These are phyloP conservation scores for Hozukius guyotensis DNA, from an alignment of 2,797 vertebrate genomes.

Conservation along the genomic window DNA sequence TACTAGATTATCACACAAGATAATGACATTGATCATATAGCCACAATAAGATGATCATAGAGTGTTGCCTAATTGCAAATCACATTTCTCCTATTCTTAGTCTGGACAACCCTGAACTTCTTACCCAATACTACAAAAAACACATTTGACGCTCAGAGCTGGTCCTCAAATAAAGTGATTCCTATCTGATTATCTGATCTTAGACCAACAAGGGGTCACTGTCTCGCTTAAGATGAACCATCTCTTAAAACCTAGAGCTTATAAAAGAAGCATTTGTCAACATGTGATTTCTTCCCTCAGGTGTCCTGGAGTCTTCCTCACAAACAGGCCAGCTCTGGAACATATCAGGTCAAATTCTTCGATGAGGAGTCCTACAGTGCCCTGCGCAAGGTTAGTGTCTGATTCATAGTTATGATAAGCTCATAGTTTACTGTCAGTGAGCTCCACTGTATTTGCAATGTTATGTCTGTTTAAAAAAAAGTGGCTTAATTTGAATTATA, in stretches of 20 bases:
- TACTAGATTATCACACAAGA: too few species aligned
- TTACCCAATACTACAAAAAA: not conserved
- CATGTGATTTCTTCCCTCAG: slow-evolving; percentile 64
- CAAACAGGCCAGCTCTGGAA: slow-evolving; percentile 90
- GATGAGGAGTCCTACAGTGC: slow-evolving; percentile 94
- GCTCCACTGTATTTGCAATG: not conserved
- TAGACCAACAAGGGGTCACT: not conserved
- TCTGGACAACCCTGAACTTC: not conserved
- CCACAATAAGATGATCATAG: too few species aligned
- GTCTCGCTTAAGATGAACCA: not conserved
- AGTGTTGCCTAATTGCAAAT: not conserved
- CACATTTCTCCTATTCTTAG: not conserved
- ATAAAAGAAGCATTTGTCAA: not conserved
- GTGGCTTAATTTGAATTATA: not conserved
- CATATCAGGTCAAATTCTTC: slow-evolving; percentile 93
- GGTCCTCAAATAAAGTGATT: not conserved
- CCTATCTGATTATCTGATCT: not conserved
- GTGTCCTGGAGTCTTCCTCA: slow-evolving; percentile 95
- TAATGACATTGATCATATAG: not conserved
- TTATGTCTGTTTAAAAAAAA: not conserved
- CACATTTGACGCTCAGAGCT: not conserved
- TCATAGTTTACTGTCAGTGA: not conserved
- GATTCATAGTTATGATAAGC: not conserved
- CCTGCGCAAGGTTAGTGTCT: slow-evolving; percentile 86
- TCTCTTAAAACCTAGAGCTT: not conserved